A percentile compares a stretch with the other conserved stretches of the same genome.
phyloP scores from a whole-genome alignment of 2,888 invertebrate species.

The Zygothrica quintamaculata region DNA sequence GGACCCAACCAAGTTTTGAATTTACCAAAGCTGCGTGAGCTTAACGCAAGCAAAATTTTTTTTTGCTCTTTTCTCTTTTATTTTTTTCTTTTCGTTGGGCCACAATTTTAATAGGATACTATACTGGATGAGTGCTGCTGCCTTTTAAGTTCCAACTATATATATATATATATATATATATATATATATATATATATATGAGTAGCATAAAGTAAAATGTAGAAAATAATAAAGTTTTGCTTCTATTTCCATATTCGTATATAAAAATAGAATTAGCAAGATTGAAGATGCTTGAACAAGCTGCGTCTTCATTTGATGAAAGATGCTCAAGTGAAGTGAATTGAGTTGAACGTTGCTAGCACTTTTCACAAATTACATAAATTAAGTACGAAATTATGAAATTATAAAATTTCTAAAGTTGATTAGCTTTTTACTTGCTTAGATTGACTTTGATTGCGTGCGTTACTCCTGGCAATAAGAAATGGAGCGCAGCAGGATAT shows the following conservation, averaged over 20 bases:
- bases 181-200: no score
- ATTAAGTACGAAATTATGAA: slow-evolving; percentile 65
- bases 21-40: slow-evolving; percentile 33
- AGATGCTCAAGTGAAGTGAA: neutral
- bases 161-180: no score
- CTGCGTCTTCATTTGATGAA: neutral
- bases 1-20: slow-evolving; percentile 5
- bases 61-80: no score
- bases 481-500: neutral
- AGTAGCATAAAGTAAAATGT: slow-evolving; percentile 50
- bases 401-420: slow-evolving; percentile 65
- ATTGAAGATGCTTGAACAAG: neutral
- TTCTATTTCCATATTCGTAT: no score
- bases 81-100: no score
- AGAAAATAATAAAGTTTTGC: no score
- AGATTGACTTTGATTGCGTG: slow-evolving; percentile 58
- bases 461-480: slow-evolving; percentile 10
- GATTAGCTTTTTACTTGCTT: slow-evolving; percentile 60
- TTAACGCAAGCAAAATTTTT: slow-evolving; percentile 10
- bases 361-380: slow-evolving; percentile 54
- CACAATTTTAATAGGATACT: slow-evolving; percentile 14
- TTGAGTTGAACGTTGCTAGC: slow-evolving; percentile 22
- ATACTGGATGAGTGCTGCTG: neutral
- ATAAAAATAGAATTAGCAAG: no score
- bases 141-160: neutral